phyloP scores from a whole-genome alignment of 2,113 vertebrate genomes.

The Steatornis caripensis region DNA sequence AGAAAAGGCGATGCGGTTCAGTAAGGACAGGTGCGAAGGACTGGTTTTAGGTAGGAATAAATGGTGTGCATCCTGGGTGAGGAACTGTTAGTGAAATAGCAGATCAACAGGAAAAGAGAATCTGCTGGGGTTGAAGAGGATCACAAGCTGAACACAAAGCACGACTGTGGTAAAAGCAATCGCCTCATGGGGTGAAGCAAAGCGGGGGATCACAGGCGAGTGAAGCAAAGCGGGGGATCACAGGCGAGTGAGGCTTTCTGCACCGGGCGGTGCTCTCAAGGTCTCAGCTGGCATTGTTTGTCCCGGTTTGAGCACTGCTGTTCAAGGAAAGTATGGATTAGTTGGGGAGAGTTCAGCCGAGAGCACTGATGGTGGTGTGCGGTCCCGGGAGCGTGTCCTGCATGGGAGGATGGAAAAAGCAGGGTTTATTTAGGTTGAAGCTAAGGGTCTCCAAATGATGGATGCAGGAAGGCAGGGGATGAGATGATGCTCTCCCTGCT shows the following conservation, averaged over 20 bases:
- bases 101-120: not conserved
- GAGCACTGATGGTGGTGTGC: not conserved
- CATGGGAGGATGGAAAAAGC: not conserved
- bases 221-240: accelerated
- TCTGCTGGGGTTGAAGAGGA: not conserved
- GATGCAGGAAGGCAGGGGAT: accelerated
- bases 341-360: not conserved
- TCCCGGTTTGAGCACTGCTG: not conserved
- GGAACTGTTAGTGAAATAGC: accelerated
- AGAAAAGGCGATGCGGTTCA: accelerated
- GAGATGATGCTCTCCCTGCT: not conserved
- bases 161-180: not conserved
- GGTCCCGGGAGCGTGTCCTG: accelerated
- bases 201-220: accelerated
- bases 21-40: not conserved
- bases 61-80: accelerated
- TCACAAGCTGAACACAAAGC: not conserved
- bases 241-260: not conserved
- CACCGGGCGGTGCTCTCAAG: not conserved
- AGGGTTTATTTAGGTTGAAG: not conserved
- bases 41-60: not conserved
- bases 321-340: not conserved
- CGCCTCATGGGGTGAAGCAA: accelerated
- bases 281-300: not conserved
- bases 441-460: not conserved